Base-by-base conservation (phyloP, 2,888 invertebrate species). In the Abrostola triplasia region DNA sequence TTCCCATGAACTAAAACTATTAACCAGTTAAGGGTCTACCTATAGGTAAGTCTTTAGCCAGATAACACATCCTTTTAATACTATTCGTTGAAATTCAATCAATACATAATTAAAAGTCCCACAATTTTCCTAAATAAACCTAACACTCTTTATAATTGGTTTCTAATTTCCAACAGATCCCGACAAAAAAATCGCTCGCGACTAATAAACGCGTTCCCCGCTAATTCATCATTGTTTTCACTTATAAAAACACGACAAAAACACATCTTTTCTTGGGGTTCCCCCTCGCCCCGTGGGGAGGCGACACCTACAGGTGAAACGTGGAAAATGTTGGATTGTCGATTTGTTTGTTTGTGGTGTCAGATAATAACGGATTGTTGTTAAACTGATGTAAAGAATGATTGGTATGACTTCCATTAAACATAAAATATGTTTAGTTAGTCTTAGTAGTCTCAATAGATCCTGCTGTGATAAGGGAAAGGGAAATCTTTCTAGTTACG, bases 141-240 rank as follows among this genome's bases (percentile, higher is more conserved):
- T 6, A 68, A 59, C 59, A 65, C 70, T 75, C 57, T 41, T 13
- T 52, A 61, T 60, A 76, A 76, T 71, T 65, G 61, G 57, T 59
- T 65, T 70, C 71, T 73, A 76, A 73, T 76, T 59, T 59, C 76
- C 42, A 62, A 38, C 71, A 66, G 86, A 81, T 79, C 84, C 88
- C 73, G 79, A 74, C 73, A 73, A 81, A 90, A 86, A 88, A 85
- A 85, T 83, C 78, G 81, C 83, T 83, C 77, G 84, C 84, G 77
- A 84, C 88, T 89, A 89, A 90, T 90, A 90, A 90, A 88, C 84
- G 87, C 85, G 86, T 86, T 84, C 86, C 88, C 86, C 88, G 83
- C 88, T 90, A 92, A 93, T 92, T 92, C 90, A 91, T 93, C 91
- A 92, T 91, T 92, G 93, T 92, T 91, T 90, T 90, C 85, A 88